Percentiles rank a stretch among this genome's conserved stretches.
These are phyloP conservation scores for Pionites leucogaster DNA, from an alignment of 2,113 vertebrate species.

Conservation along the genomic window DNA sequence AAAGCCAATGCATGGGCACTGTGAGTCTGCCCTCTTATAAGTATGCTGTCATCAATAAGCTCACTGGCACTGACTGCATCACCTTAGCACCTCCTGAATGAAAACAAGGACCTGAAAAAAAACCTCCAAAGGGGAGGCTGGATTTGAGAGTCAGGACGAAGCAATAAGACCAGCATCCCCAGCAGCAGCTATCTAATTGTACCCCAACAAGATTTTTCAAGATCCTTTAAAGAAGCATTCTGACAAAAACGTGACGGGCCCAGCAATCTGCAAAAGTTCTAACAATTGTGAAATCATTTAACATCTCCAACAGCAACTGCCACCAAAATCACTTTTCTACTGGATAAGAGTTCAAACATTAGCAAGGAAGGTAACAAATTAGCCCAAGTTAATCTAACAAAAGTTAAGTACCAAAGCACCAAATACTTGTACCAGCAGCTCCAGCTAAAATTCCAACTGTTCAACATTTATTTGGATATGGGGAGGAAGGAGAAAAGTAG, in stretches of 20 bases:
- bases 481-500: neutral
- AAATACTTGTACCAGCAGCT: neutral
- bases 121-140: neutral
- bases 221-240: neutral
- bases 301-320: neutral
- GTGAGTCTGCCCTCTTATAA: neutral
- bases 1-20: neutral
- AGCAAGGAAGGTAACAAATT: neutral
- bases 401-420: neutral
- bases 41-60: rapidly evolving
- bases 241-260: neutral
- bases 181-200: neutral
- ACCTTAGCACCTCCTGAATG: neutral
- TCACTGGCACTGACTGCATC: neutral
- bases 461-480: neutral
- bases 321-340: neutral
- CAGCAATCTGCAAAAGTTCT: neutral
- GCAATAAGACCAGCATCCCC: neutral
- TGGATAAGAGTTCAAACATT: neutral
- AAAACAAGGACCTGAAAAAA: neutral
- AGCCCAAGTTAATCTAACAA: neutral
- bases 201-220: neutral
- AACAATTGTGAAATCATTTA: neutral
- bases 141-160: neutral
- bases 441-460: neutral